phyloP scores from a whole-genome alignment of 2,888 invertebrate species.

The Schizotus pectinicornis region DNA sequence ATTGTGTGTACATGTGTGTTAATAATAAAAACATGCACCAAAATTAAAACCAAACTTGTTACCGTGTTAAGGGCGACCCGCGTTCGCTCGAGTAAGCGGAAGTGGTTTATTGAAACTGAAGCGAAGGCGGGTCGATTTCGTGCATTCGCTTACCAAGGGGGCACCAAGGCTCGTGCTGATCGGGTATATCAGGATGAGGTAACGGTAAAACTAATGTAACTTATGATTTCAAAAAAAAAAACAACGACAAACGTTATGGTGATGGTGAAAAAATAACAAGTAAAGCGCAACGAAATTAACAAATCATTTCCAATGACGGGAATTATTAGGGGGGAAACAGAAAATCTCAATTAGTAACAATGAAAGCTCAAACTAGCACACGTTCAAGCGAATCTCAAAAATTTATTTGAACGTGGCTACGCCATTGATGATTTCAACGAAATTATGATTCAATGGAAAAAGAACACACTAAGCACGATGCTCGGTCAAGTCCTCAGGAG shows the following conservation, averaged over 20 bases:
- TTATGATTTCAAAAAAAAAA: constrained; percentile 41
- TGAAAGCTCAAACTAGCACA: constrained; percentile 10
- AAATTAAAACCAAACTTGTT: constrained; percentile 38
- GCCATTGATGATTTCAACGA: not conserved
- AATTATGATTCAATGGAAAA: constrained; percentile 4
- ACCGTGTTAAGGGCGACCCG: constrained; percentile 23
- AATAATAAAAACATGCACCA: constrained; percentile 37
- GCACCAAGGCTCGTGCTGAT: constrained; percentile 91
- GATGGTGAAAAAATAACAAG: constrained; percentile 15
- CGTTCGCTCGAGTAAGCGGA: too few relatives aligned
- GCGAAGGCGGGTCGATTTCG: constrained; percentile 10
- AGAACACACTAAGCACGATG: constrained; percentile 26
- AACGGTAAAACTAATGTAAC: constrained; percentile 80
- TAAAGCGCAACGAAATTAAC: constrained; percentile 30
- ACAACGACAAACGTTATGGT: constrained; percentile 8
- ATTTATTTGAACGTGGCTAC: not conserved
- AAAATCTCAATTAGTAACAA: constrained; percentile 33
- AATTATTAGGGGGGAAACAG: constrained; percentile 23
- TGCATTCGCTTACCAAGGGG: constrained; percentile 74
- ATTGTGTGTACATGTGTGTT: constrained; percentile 24
- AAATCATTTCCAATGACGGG: constrained; percentile 10
- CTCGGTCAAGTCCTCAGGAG: constrained; percentile 49
- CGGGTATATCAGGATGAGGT: constrained; percentile 85
- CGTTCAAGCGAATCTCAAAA: not conserved
- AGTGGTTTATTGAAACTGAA: not conserved